These are phyloP conservation scores for Diloba caeruleocephala DNA, from an alignment of 2,888 invertebrate species.

Conservation along the genomic window DNA sequence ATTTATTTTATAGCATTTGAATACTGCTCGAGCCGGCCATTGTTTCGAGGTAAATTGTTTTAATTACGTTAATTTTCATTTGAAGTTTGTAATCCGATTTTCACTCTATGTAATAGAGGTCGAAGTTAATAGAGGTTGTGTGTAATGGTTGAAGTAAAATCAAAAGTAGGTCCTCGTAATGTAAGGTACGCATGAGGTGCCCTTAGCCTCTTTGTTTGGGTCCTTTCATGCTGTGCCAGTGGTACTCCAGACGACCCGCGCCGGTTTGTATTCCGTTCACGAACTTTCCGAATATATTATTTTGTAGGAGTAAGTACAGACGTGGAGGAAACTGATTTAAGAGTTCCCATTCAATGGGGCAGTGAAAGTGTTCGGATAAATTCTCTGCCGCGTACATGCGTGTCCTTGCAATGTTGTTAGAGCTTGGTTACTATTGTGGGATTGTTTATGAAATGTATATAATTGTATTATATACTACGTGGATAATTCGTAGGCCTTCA, in stretches of 20 bases:
- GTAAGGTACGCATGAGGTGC: slow-evolving; percentile 69
- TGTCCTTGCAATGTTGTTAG: slow-evolving; percentile 53
- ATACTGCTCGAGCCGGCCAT: slow-evolving; percentile 47
- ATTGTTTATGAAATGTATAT: slow-evolving; percentile 52
- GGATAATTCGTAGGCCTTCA: not conserved
- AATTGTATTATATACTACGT: slow-evolving; percentile 1
- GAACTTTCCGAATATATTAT: slow-evolving; percentile 86
- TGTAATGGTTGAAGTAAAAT: slow-evolving; percentile 54
- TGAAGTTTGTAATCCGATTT: slow-evolving; percentile 52
- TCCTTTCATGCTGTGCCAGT: slow-evolving; percentile 75
- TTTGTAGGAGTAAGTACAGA: slow-evolving; percentile 76
- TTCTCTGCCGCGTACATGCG: slow-evolving; percentile 60
- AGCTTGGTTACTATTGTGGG: slow-evolving; percentile 56
- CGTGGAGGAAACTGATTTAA: slow-evolving; percentile 82
- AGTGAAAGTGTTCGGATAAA: slow-evolving; percentile 72
- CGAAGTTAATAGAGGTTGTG: slow-evolving; percentile 54
- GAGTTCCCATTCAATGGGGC: slow-evolving; percentile 76
- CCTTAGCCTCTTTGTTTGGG: slow-evolving; percentile 74
- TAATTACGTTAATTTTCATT: slow-evolving; percentile 56
- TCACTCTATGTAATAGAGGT: slow-evolving; percentile 46
- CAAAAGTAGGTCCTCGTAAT: slow-evolving; percentile 57
- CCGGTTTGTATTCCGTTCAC: slow-evolving; percentile 86
- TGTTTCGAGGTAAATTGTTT: slow-evolving; percentile 54
- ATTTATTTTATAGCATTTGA: slow-evolving; percentile 54
- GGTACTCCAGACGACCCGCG: slow-evolving; percentile 72